Evolutionary conservation across 2,797 vertebrate genomes (phyloP), one percentile per base, ranked within the genome.

Genomic region (Girardinus metallicus): DNA sequence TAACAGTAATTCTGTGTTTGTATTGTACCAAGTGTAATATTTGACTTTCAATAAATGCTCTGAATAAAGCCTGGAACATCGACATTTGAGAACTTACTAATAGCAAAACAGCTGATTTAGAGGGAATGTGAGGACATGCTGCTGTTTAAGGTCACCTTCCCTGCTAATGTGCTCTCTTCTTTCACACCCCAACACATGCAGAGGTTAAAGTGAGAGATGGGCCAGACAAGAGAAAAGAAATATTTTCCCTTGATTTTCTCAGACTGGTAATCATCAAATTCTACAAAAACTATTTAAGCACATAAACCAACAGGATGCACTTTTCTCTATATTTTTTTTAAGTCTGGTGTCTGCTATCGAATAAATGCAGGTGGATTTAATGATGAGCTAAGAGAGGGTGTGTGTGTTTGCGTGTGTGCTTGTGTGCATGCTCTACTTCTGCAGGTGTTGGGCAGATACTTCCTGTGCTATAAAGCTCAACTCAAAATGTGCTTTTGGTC

Each of bases 321-420:
- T 66, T 34, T 23, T 36, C 7, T 36, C 36, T 8, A 60, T 5
- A 46, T 46, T 0, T 23, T 51, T 51, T 51, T 51, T 51, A 83
- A 79, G 43, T n/a, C 78, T 80, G 75, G 81, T 80, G 70, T 73
- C 31, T 64, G 77, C 36, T 92, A 87, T 92, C 87, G 62, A 89
- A 92, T 89, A 87, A 89, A 86, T 88, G 91, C 87, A 93, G 89
- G 87, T 91, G 80, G 77, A 75, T 82, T 76, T 77, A 43, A 76
- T 44, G 75, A 57, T 76, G 47, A 66, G 66, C 64, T 10, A 15
- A 31, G 31, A 53, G 55, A 12, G 62, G n/a, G 12, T 75, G 74
- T 78, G 41, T 81, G 82, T 78, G 83, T 26, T 3, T 26, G 57
- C 53, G 68, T 49, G 51, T 43, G 21, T 4, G 43, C 11, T 29